Evolutionary conservation across 2,888 invertebrate species (phyloP).

Genomic region (Lampropteryx suffumata): DNA sequence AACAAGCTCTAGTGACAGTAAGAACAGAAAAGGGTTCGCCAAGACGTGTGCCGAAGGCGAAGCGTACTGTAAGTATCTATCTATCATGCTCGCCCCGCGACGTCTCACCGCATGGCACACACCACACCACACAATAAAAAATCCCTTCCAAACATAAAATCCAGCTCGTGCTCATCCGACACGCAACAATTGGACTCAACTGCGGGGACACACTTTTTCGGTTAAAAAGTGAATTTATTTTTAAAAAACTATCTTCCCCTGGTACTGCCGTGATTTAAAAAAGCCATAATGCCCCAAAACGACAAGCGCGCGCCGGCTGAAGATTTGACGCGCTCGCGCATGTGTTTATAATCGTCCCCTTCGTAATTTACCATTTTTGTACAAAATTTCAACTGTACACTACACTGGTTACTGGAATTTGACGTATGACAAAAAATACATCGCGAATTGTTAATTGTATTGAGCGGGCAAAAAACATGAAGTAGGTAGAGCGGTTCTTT

Average conservation of each 20-base stretch:
- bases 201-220: conserved; percentile 74
- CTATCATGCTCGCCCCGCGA: conserved; percentile 44
- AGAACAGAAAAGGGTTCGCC: conserved; percentile 52
- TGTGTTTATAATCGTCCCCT: conserved; percentile 81
- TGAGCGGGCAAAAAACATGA: conserved; percentile 65
- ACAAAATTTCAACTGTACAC: conserved; percentile 67
- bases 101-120: conserved; percentile 59
- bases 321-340: conserved; percentile 82
- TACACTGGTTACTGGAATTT: conserved; percentile 69
- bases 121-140: conserved; percentile 77
- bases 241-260: conserved; percentile 75
- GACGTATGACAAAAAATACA: conserved; percentile 53
- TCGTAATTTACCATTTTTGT: conserved; percentile 75
- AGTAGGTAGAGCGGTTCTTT: conserved; percentile 67
- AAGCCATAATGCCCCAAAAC: conserved; percentile 74
- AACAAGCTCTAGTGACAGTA: conserved; percentile 39
- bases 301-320: conserved; percentile 77
- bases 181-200: conserved; percentile 81
- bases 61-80: conserved; percentile 40
- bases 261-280: conserved; percentile 71
- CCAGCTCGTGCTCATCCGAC: conserved; percentile 81
- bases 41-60: conserved; percentile 51
- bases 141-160: conserved; percentile 75
- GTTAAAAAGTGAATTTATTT: conserved; percentile 77
- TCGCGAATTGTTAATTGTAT: conserved; percentile 69